Base-by-base conservation (phyloP, 2,888 invertebrate species). In the Stenodera caucasica region DNA sequence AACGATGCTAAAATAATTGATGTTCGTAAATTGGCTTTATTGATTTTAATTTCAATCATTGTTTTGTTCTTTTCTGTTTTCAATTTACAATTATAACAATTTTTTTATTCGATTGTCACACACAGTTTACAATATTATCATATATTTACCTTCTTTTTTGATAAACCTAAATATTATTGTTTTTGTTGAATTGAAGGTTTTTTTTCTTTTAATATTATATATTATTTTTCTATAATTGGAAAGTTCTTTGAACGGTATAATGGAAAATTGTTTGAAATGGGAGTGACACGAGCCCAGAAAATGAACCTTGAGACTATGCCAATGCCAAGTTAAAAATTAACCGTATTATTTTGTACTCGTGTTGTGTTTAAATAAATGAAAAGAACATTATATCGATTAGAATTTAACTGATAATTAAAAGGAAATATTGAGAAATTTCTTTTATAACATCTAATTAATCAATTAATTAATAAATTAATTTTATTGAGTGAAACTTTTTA, bases 311-410 rank as follows among this genome's bases (percentile, higher is more conserved):
- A 58, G 49, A 35, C 45, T 58, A 58, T 58, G 61, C 61, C 61
- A 61, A 58, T 58, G 54, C 32, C 37, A 30, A 53, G 61, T 58
- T 60, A 49, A 61, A 61, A 61, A 61, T 58, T 52, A 53, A 55
- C n/a, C 18, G 18, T 45, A n/a, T 23, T 23, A 4, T 26, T 7
- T 12, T 2, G 1, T 26, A 9, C 18, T 11, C 21, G 18, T 21
- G 40, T 40, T 14, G 1, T 37, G 0, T 37, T 15, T 37, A 7
- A 15, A 4, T 14, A 35, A 35, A 35, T 35, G 5, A 35, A 35
- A n/a, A n/a, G n/a, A n/a, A n/a, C n/a, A n/a, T n/a, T n/a, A n/a
- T n/a, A n/a, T n/a, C n/a, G n/a, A n/a, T n/a, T n/a, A n/a, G n/a
- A n/a, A n/a, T n/a, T n/a, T n/a, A n/a, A n/a, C n/a, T n/a, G n/a